Percentiles rank a stretch among this genome's conserved stretches.
Conservation (phyloP, 2,797 vertebrate species). For the Ctenochaetus hawaiiensis region DNA sequence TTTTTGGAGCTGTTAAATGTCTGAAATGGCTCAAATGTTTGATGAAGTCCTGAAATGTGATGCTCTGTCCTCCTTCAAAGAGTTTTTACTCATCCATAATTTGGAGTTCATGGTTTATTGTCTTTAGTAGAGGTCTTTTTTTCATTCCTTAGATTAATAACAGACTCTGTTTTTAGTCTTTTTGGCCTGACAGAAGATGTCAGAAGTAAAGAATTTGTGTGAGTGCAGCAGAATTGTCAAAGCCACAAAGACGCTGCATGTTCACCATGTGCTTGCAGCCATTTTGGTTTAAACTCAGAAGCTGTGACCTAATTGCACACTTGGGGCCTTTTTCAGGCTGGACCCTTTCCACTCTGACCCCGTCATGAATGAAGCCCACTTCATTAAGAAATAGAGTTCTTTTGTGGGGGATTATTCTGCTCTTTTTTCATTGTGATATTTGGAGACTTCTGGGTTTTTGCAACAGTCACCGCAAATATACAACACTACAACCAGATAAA, state of each 20-base stretch:
- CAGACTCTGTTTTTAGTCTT: conserved; percentile 59
- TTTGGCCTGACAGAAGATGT: conserved; percentile 51
- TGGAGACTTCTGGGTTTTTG: no score
- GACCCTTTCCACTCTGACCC: no score
- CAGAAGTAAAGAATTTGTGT: conserved; percentile 64
- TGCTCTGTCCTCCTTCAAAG: conserved; percentile 69
- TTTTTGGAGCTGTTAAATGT: conserved; percentile 56
- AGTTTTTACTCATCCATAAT: conserved; percentile 62
- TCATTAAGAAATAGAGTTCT: no score
- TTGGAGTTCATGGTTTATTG: conserved; percentile 66
- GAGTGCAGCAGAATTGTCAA: conserved; percentile 52
- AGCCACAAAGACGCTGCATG: conserved; percentile 33
- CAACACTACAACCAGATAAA: no score
- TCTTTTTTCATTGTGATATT: no score
- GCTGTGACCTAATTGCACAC: not conserved
- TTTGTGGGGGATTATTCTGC: no score
- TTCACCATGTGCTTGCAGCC: conserved; percentile 54
- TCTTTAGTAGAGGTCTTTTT: conserved; percentile 46
- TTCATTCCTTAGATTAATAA: conserved; percentile 74
- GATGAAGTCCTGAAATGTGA: conserved; percentile 64
- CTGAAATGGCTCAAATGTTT: conserved; percentile 43
- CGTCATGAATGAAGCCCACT: no score
- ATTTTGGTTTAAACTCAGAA: conserved; percentile 37
- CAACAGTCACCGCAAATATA: no score
- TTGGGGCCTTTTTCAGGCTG: no score